phyloP scores from a whole-genome alignment of 2,113 vertebrate genomes.

The Pantherophis guttatus region DNA sequence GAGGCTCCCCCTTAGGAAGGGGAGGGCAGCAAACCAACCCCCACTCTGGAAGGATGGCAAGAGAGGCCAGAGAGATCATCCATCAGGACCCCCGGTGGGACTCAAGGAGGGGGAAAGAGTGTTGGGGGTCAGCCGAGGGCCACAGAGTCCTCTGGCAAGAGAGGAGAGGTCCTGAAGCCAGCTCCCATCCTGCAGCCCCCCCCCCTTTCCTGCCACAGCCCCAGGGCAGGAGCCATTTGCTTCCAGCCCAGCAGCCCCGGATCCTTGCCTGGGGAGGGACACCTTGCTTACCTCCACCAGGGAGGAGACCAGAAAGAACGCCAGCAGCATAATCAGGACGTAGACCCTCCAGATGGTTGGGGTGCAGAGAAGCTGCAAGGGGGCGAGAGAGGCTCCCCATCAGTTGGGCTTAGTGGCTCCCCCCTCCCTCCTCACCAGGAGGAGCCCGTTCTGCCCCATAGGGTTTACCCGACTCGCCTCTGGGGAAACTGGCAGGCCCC shows the following conservation, averaged over 20 bases:
- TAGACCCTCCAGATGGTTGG: slow-evolving; percentile 66
- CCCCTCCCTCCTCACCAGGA: background rate
- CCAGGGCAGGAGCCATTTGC: background rate
- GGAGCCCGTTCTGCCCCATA: background rate
- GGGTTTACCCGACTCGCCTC: background rate
- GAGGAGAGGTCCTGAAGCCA: background rate
- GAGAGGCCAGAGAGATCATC: background rate
- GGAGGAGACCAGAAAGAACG: slow-evolving; percentile 61
- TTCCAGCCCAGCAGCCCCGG: background rate
- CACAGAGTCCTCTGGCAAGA: background rate
- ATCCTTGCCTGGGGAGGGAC: background rate
- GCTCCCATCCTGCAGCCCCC: background rate
- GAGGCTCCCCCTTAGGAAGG: background rate
- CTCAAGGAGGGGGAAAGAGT: background rate
- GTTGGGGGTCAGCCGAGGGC: background rate
- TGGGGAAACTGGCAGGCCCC: background rate
- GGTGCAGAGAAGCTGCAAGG: slow-evolving; percentile 63
- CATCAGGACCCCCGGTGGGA: background rate
- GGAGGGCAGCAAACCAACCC: background rate
- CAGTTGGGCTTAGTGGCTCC: background rate
- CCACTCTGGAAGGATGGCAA: background rate
- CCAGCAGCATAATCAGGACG: slow-evolving; percentile 49
- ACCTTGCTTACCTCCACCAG: slow-evolving; percentile 66
- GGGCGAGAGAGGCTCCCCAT: slow-evolving; percentile 6
- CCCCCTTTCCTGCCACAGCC: background rate